Conservation (phyloP, 2,113 vertebrate genomes). For the Phylloscopus trochiloides region DNA sequence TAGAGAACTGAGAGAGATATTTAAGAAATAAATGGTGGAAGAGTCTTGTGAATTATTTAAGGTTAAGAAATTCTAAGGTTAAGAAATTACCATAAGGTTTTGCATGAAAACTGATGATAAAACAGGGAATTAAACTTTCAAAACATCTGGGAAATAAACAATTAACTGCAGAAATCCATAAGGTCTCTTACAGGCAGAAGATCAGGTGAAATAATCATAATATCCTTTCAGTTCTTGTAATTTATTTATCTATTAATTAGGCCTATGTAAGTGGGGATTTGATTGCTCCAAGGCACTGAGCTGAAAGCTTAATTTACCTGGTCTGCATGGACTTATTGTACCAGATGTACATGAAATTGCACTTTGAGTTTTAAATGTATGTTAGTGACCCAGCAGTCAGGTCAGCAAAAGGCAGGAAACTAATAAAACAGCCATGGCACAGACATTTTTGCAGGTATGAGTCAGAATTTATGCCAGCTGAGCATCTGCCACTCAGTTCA, state of each 20-base stretch:
- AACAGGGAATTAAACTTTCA: not conserved
- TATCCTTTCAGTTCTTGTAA: not conserved
- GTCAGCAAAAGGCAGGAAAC: not conserved
- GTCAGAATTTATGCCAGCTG: not conserved
- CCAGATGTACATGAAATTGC: not conserved
- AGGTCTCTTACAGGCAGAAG: not conserved
- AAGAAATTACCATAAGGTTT: not conserved
- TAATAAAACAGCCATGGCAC: not conserved
- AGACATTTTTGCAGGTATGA: not conserved
- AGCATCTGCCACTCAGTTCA: not conserved
- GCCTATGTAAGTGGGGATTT: not conserved
- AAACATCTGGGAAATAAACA: slow-evolving; percentile 4
- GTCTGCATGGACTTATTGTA: not conserved
- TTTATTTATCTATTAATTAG: slow-evolving; percentile 52
- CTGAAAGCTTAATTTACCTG: not conserved
- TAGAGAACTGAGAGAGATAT: not conserved
- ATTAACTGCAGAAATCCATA: slow-evolving; percentile 3
- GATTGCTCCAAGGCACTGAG: not conserved
- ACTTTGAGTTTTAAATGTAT: not conserved
- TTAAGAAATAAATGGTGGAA: not conserved
- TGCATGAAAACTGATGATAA: not conserved
- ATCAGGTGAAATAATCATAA: slow-evolving; percentile 22
- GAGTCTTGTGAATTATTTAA: not conserved
- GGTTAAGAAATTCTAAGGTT: not conserved
- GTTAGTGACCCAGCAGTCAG: not conserved